Conservation (phyloP, 2,797 vertebrate genomes). For the Thunnus albacares region DNA sequence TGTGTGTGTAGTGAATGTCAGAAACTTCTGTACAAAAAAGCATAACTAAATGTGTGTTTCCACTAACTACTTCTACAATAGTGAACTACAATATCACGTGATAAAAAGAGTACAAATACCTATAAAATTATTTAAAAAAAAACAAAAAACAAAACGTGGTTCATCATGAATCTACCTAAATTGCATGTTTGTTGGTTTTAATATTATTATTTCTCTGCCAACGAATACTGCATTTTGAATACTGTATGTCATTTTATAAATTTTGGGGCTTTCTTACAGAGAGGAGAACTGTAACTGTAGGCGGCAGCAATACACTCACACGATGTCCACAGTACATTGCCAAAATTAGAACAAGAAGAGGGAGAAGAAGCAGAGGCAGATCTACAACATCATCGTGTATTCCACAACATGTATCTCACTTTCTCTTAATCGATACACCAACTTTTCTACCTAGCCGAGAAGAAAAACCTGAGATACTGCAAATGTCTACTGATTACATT, state of each 20-base stretch:
- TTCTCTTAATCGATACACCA: background rate
- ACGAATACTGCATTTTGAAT: background rate
- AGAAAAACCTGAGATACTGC: background rate
- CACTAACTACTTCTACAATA: background rate
- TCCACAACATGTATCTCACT: background rate
- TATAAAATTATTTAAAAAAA: too few species aligned
- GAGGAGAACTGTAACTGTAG: background rate
- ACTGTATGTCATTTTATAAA: background rate
- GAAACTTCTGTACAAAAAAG: background rate
- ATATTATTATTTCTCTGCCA: background rate
- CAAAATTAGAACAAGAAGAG: background rate
- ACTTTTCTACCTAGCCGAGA: background rate
- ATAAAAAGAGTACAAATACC: background rate
- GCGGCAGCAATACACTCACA: background rate
- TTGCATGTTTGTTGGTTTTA: background rate
- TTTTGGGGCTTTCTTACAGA: background rate
- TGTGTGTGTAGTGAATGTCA: slow-evolving; percentile 7
- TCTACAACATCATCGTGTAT: background rate
- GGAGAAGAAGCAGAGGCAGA: background rate
- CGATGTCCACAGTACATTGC: background rate
- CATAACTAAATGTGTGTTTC: background rate
- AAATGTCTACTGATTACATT: background rate
- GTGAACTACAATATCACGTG: background rate
- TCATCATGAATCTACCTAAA: background rate
- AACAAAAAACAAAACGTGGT: background rate